Conservation (phyloP, 2,888 invertebrate species). For the Nemotelus pantherinus region DNA sequence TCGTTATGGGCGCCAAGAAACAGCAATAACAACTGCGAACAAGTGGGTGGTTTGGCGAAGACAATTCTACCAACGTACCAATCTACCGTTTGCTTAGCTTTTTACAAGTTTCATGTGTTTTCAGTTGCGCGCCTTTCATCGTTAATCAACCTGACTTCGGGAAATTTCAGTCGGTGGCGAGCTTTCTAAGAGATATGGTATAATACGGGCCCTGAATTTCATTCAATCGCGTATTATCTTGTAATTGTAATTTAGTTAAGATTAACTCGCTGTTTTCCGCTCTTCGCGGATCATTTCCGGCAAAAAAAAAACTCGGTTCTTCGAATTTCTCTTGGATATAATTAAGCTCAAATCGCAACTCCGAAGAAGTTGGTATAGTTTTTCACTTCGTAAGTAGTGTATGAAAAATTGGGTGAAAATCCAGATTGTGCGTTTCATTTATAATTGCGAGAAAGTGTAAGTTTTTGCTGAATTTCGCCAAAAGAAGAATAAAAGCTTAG, state of each 20-base stretch:
- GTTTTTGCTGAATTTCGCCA: too few species aligned
- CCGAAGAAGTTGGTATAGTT: too few species aligned
- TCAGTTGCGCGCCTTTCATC: conserved; percentile 37
- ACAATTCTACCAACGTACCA: conserved; percentile 4
- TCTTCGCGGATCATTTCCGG: not conserved
- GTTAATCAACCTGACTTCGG: conserved; percentile 20
- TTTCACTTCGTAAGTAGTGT: too few species aligned
- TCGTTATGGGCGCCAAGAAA: not conserved
- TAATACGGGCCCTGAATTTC: not conserved
- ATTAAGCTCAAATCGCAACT: too few species aligned
- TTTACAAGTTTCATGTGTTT: conserved; percentile 18
- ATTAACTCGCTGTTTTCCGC: not conserved
- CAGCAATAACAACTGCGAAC: not conserved
- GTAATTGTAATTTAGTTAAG: not conserved
- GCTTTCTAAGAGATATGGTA: conserved; percentile 26
- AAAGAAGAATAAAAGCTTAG: too few species aligned
- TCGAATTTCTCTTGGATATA: too few species aligned
- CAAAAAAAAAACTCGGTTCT: too few species aligned
- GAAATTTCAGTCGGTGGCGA: conserved; percentile 39
- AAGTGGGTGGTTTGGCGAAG: conserved; percentile 23
- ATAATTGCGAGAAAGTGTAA: too few species aligned
- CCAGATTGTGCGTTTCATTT: too few species aligned
- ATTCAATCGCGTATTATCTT: not conserved
- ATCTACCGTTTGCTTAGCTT: conserved; percentile 13
- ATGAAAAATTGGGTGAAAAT: too few species aligned